Evolutionary conservation across 2,797 vertebrate genomes (phyloP), one percentile per base, ranked within the genome.

Genomic region (Knipowitschia caucasica): DNA sequence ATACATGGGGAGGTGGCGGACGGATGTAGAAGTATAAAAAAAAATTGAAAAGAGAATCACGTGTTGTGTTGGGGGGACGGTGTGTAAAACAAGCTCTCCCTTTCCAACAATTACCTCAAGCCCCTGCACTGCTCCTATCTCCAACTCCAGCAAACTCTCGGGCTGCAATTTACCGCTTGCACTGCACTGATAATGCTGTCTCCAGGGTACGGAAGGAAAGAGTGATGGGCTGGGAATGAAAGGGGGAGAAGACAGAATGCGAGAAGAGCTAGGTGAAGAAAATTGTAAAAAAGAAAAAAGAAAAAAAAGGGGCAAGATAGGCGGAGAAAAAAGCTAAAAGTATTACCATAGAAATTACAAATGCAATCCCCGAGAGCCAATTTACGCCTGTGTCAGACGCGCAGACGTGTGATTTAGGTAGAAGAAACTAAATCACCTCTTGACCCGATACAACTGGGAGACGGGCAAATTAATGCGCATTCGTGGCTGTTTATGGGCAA

Each of bases 131-230:
- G 27, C 57, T 65, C 62, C 81, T 85, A 85, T 84, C 83, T 86
- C 50, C 42, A 63, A 69, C 87, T 80, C 42, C 1, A 74, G 71
- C 84, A 92, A 91, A 75, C 75, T 83, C 84, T 84, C 69, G 45
- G 73, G 74, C 76, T 73, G 81, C 88, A 89, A 92, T 91, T 91
- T 78, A 69, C 67, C 62, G 60, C 14, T 75, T 61, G 70, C 73
- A 71, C 75, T 57, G 57, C 42, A 12, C 58, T 81, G 88, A 89
- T 88, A 89, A 89, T 75, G 60, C 59, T 39, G 73, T 81, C 65
- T 53, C 69, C 62, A 29, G 35, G 76, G 68, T 64, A 70, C 46
- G 44, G 62, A 55, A 30, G 69, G 43, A 62, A 34, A 57, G 68
- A 73, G 74, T 71, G 79, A 86, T 73, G 53, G 62, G 65, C 50